Conservation (phyloP, 2,888 invertebrate species). For the Polydesmus complanatus region DNA sequence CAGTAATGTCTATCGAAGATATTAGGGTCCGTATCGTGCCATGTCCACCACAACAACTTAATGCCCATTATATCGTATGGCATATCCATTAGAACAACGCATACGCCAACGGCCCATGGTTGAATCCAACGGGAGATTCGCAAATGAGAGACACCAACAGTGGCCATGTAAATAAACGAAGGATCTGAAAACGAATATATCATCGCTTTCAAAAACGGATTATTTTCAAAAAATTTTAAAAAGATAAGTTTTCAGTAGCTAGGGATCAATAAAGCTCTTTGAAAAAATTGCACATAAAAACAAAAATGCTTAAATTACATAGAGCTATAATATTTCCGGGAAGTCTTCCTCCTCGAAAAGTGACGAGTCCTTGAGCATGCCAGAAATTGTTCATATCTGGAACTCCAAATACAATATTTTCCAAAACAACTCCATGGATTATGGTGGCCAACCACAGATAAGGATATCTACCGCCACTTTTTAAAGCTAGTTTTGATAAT, state of each 20-base stretch:
- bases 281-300: neutral
- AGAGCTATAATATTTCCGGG: slow-evolving; percentile 57
- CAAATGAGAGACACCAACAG: slow-evolving; percentile 36
- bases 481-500: slow-evolving; percentile 48
- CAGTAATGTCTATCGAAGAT: slow-evolving; percentile 57
- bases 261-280: neutral
- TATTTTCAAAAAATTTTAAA: too few relatives aligned
- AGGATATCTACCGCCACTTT: slow-evolving; percentile 55
- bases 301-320: slow-evolving; percentile 45
- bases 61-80: slow-evolving; percentile 66
- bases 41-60: slow-evolving; percentile 67
- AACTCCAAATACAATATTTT: slow-evolving; percentile 51
- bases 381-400: slow-evolving; percentile 70
- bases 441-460: slow-evolving; percentile 59
- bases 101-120: slow-evolving; percentile 47
- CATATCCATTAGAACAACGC: slow-evolving; percentile 56
- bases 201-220: too few relatives aligned
- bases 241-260: too few relatives aligned
- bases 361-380: slow-evolving; percentile 62
- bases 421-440: slow-evolving; percentile 57
- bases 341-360: slow-evolving; percentile 52
- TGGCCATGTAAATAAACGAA: slow-evolving; percentile 39
- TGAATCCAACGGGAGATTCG: slow-evolving; percentile 38
- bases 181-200: slow-evolving; percentile 30
- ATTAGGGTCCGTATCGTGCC: slow-evolving; percentile 50